Conservation (phyloP, 2,797 vertebrate genomes). For the Phalanger gymnotis region DNA sequence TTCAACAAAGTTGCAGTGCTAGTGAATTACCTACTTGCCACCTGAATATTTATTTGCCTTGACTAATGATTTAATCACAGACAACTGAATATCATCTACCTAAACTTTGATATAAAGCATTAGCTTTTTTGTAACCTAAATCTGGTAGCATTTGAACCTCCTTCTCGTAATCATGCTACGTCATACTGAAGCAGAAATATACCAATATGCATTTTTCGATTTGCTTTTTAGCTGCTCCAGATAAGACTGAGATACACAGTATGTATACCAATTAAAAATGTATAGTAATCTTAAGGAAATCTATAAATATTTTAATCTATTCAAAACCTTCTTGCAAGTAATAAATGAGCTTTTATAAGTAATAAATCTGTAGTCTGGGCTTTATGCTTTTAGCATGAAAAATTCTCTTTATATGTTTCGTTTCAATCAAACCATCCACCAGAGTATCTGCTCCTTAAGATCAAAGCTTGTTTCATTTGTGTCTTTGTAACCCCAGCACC, state of each 20-base stretch:
- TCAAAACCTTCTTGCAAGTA: not conserved
- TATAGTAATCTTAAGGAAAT: conserved; percentile 5
- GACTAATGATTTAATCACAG: not conserved
- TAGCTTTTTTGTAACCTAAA: not conserved
- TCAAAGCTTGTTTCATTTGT: not conserved
- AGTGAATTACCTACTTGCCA: not conserved
- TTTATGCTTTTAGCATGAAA: not conserved
- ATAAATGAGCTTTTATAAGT: not conserved
- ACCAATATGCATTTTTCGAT: not conserved
- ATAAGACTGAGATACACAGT: conserved; percentile 53
- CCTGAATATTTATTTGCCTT: conserved; percentile 39
- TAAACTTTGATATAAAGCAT: not conserved
- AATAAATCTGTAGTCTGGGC: not conserved
- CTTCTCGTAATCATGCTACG: conserved; percentile 7
- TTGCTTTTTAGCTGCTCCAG: conserved; percentile 39
- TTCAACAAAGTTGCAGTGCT: not conserved
- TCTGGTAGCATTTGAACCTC: not conserved
- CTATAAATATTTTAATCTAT: not conserved
- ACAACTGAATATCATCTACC: not conserved
- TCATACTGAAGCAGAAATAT: not conserved
- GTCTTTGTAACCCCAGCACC: not conserved
- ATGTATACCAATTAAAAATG: conserved; percentile 20
- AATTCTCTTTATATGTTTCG: not conserved
- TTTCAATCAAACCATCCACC: not conserved
- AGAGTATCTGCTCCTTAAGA: not conserved